These are phyloP conservation scores for Chondrilla cf. caribensis DNA, from an alignment of 37 sponge, comb jelly and placozoan genomes.

Conservation along the genomic window DNA sequence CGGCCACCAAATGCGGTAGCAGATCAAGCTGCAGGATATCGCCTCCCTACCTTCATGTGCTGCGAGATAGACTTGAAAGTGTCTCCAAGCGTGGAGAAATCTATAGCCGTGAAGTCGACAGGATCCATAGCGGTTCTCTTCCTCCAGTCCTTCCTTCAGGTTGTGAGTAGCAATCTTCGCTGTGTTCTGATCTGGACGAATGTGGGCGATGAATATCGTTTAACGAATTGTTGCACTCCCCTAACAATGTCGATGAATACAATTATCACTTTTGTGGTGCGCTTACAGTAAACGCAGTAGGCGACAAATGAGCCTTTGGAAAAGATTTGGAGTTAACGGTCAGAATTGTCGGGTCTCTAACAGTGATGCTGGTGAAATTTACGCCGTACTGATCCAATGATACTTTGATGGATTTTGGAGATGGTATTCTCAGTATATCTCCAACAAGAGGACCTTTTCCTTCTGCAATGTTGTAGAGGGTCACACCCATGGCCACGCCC, in stretches of 20 bases:
- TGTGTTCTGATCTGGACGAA: neutral
- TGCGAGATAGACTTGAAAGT: constrained; percentile 48
- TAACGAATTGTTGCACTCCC: no score
- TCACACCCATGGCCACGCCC: constrained; percentile 37
- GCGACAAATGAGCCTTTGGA: neutral
- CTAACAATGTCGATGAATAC: no score
- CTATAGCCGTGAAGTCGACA: constrained; percentile 3
- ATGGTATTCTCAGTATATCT: constrained; percentile 48
- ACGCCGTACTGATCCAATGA: neutral
- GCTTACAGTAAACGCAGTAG: constrained; percentile 3
- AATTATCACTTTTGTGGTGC: neutral
- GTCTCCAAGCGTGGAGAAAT: constrained; percentile 49
- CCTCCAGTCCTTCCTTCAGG: no score
- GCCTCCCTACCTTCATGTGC: constrained; percentile 80
- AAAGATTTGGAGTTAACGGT: neutral
- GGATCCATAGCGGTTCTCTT: neutral
- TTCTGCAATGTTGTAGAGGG: constrained; percentile 62
- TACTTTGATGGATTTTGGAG: constrained; percentile 18
- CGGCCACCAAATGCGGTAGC: no score
- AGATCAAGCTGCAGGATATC: no score
- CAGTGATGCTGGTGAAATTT: neutral
- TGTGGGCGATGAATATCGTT: no score
- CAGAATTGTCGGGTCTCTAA: neutral
- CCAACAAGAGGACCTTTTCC: constrained; percentile 35
- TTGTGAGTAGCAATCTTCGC: no score